Conservation (phyloP, 2,113 vertebrate genomes). For the Tringa solitaria region DNA sequence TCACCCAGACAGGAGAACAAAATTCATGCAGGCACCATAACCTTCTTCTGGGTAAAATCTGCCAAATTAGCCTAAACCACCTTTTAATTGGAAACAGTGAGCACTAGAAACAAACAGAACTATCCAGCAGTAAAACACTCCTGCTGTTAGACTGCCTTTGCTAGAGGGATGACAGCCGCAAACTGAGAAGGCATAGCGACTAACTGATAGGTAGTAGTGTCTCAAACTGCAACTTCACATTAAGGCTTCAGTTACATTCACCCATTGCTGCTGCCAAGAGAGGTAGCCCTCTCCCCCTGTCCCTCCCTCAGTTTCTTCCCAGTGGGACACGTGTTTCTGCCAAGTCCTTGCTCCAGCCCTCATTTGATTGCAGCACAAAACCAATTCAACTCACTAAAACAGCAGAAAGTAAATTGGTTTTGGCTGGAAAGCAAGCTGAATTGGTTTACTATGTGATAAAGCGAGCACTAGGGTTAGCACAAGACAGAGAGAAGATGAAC, state of each 20-base stretch:
- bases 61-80: neutral
- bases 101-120: neutral
- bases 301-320: neutral
- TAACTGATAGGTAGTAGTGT: neutral
- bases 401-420: slow-evolving; percentile 41
- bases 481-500: neutral
- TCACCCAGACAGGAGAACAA: neutral
- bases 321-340: neutral
- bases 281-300: slow-evolving; percentile 13
- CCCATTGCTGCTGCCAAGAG: neutral
- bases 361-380: slow-evolving; percentile 31
- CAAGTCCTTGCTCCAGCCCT: slow-evolving; percentile 11
- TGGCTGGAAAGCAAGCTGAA: slow-evolving; percentile 15
- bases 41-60: neutral
- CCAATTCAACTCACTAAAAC: slow-evolving; percentile 35
- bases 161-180: neutral
- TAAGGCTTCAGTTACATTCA: neutral
- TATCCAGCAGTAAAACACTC: neutral
- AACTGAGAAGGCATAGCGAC: accelerated
- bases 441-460: neutral
- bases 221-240: neutral
- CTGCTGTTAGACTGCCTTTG: neutral
- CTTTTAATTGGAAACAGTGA: neutral
- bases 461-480: neutral
- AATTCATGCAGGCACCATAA: neutral